Evolutionary conservation across 1,140 invertebrate genomes (phyloP), one percentile per base, ranked within the genome.

Genomic region (Globodera rostochiensis): DNA sequence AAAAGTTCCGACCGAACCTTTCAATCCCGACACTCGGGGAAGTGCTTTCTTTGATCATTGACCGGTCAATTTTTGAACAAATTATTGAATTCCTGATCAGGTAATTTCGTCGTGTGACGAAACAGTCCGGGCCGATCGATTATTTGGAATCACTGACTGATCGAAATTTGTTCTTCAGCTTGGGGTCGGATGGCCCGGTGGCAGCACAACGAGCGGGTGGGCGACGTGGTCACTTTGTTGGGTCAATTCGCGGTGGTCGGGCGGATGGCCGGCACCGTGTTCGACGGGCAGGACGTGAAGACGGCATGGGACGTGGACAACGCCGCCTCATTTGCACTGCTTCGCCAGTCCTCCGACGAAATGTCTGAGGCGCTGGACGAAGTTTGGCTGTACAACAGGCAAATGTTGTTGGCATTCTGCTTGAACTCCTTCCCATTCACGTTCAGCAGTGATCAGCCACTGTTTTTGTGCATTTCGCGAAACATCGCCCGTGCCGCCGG

Each of bases 301-400:
- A 67, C 46, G 64, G 82, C 84, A 15, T 89, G 88, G 88, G 88
- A 89, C 82, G n/a, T 89, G 6, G 80, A 88, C 36, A 89, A 89
- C 77, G 77, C 87, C 49, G 82, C 82, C 53, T 86, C 84, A 6
- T 88, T 88, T 75, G 86, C 87, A 11, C 80, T 88, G 47, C 87
- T 88, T 70, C 80, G 84, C 66, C 77, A 78, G 47, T 46, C 77
- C 13, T 78, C 69, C 1, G 77, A 78, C 50, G 64, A 78, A 45
- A 46, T 70, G 25, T 78, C 77, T 7, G 86, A 90, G 60, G 80
- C 80, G 66, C 82, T 81, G 70, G 87, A 89, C 77, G 88, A 89
- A 70, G 84, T 89, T 49, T 89, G 88, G 88, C 83, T 89, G 21
- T 89, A 89, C 80, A 89, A 89, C 81, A 88, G 89, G 89, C 88